These are phyloP conservation scores for Calephelis perditalis DNA, from an alignment of 2,888 invertebrate species.

Conservation along the genomic window DNA sequence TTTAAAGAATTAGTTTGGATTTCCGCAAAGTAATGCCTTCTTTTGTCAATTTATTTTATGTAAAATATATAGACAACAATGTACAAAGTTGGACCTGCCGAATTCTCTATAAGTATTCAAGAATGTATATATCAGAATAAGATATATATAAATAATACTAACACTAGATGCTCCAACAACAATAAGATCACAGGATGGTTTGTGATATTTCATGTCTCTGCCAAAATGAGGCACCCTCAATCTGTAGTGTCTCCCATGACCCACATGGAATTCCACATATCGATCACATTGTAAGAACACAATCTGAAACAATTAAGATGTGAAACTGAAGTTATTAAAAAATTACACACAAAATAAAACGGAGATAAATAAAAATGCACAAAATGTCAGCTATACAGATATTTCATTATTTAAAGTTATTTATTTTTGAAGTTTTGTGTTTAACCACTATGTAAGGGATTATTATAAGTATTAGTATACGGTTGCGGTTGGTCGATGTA, in stretches of 20 bases:
- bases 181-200: constrained; percentile 93
- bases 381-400: background rate
- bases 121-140: background rate
- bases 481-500: too few relatives aligned
- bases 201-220: constrained; percentile 94
- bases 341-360: background rate
- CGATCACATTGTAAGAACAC: constrained; percentile 91
- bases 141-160: constrained; percentile 37
- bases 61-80: too few relatives aligned
- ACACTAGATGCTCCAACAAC: constrained; percentile 92
- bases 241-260: constrained; percentile 93
- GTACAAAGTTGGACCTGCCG: too few relatives aligned
- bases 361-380: constrained; percentile 1
- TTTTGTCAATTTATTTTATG: too few relatives aligned
- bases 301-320: constrained; percentile 76
- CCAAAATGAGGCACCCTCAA: constrained; percentile 97
- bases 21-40: too few relatives aligned
- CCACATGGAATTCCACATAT: constrained; percentile 96
- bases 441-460: too few relatives aligned
- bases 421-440: too few relatives aligned
- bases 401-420: too few relatives aligned
- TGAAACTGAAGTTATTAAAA: constrained; percentile 27
- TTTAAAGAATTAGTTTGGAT: too few relatives aligned
- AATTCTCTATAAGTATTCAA: too few relatives aligned
- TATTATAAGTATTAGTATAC: too few relatives aligned